A percentile compares a stretch with the other conserved stretches of the same genome.
Conservation (phyloP, 2,113 vertebrate genomes). For the Donacobius atricapilla region DNA sequence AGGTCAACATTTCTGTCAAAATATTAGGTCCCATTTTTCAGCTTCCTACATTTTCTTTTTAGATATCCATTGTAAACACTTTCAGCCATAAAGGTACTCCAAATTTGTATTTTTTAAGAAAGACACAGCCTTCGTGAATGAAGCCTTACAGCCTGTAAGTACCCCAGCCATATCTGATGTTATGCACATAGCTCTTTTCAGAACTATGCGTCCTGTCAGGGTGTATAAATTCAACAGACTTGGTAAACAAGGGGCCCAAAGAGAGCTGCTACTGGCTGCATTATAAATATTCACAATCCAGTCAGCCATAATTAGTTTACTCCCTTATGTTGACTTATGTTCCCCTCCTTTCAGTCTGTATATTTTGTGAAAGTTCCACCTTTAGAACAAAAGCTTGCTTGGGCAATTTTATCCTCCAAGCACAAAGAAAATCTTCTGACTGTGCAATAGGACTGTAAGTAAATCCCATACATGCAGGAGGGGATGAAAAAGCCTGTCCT, state of each 20-base stretch:
- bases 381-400: not conserved
- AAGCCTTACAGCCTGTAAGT: not conserved
- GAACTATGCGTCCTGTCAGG: conserved; percentile 28
- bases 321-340: not conserved
- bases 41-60: not conserved
- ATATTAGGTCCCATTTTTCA: not conserved
- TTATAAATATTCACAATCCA: conserved; percentile 47
- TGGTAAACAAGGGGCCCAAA: conserved; percentile 48
- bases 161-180: conserved; percentile 40
- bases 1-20: not conserved
- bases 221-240: conserved; percentile 49
- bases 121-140: not conserved
- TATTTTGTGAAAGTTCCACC: conserved; percentile 6
- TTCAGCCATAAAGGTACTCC: not conserved
- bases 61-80: not conserved
- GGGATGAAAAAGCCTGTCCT: not conserved
- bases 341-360: not conserved
- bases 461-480: not conserved
- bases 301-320: conserved; percentile 47
- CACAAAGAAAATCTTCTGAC: not conserved
- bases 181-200: not conserved
- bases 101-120: not conserved
- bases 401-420: not conserved
- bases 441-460: not conserved
- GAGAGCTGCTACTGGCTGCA: conserved; percentile 4